Conservation (phyloP, 2,888 invertebrate genomes). For the Blomia tropicalis region DNA sequence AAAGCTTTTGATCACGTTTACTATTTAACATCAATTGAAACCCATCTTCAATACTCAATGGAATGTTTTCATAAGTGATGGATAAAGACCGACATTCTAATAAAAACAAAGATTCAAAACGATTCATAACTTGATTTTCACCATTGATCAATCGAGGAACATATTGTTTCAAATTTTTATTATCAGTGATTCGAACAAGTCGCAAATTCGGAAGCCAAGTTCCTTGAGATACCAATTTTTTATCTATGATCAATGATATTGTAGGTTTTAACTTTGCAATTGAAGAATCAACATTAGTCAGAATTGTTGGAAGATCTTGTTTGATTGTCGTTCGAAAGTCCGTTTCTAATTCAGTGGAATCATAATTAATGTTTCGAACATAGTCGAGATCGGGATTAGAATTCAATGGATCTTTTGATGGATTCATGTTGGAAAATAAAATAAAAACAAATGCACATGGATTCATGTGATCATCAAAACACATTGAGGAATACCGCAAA, state of each 20-base stretch:
- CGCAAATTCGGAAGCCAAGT: constrained; percentile 2
- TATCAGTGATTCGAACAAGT: constrained; percentile 6
- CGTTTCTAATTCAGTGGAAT: background rate
- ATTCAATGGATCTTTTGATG: too few relatives aligned
- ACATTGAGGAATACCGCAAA: background rate
- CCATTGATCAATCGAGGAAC: background rate
- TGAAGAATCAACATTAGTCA: background rate
- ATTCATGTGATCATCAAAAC: background rate
- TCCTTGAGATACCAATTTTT: constrained; percentile 11
- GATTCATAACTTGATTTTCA: constrained; percentile 2
- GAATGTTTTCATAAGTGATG: constrained; percentile 10
- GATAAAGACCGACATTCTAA: constrained; percentile 17
- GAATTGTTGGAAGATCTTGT: background rate
- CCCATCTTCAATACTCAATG: constrained; percentile 22
- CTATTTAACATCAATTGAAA: constrained; percentile 14
- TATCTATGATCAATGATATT: background rate
- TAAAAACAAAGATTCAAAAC: constrained; percentile 19
- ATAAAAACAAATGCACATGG: background rate
- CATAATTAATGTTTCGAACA: background rate
- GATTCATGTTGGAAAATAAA: too few relatives aligned
- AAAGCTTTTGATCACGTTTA: constrained; percentile 3
- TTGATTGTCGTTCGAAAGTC: background rate
- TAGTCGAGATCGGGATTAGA: background rate
- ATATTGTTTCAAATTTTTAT: background rate
- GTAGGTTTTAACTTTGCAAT: background rate